Base-by-base conservation (phyloP, 2,113 vertebrate species). In the Ammodramus savannarum region DNA sequence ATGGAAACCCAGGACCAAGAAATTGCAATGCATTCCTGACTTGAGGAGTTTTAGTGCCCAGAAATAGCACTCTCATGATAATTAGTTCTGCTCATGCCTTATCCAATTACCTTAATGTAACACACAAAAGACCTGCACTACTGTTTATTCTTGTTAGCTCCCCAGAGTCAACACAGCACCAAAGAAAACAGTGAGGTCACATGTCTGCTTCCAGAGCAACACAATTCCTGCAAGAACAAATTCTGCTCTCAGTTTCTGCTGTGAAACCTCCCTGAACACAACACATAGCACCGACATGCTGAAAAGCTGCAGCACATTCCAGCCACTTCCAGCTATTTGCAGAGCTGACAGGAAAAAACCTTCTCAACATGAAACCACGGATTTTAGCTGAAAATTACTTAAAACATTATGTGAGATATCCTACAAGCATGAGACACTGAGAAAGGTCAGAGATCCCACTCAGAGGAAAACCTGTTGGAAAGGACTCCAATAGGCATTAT, bases 91-190 rank as follows among this genome's bases (percentile, higher is more conserved):
- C 77, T 76, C 59, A 43, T 69, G 89, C 82, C 78, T 94, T 80
- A 95, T 95, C 94, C 93, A 89, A 91, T 97, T 95, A 95, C 87
- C 58, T 65, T 91, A 95, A 94, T 72, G 78, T 69, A 95, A 66
- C 89, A 81, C 84, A 90, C 55, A 59, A 79, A 96, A 91, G 85
- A 85, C 67, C 79, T 83, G 62, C 55, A 46, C 84, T 61, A 66
- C 55, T 73, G 25, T 80, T 83, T 73, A 65, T 87, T 73, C 87
- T 66, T 52, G 71, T 89, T 76, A 62, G 55, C 32, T 83, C 89
- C 46, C 32, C 66, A 79, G 83, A 90, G 63, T 23, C 80, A 87
- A 71, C 41, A 66, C 46, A 49, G 26, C 54, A 62, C 4, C 1
- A 52, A 54, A 79, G 66, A 65, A 62, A 87, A 84, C 55, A 83